Base-by-base conservation (phyloP, 1,140 invertebrate species). In the Sminthurides bifidus region DNA sequence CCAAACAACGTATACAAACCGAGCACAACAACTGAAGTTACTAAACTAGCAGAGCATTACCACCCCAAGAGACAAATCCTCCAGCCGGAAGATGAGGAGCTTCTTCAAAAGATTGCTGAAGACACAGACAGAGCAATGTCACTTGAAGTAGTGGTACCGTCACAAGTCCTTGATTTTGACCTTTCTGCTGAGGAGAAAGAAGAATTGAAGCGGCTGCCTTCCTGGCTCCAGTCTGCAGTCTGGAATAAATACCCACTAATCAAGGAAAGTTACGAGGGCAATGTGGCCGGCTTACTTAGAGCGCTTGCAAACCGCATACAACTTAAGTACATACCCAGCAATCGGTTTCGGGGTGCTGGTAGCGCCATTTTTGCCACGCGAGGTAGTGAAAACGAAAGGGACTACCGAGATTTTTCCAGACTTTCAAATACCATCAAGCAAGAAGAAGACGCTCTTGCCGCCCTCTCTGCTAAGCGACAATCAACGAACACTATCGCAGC, bases 211-310 rank as follows among this genome's bases (percentile, higher is more conserved):
- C 8, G 49, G 24, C 35, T 52, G 10, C 49, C 49, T 24, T 38
- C 31, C 23, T 52, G 49, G 49, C 35, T 52, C 21, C 49, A 52
- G 35, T 17, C 49, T 4, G 40, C 40, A 35, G 35, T 52, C 15
- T 12, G 15, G 3, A 10, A 15, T 19, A 52, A 38, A 52, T 52
- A 52, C 21, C 19, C 31, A 15, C 3, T 19, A 26, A 52, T 52
- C 29, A 5, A 38, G 4, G 6, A 6, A 5, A 21, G 40, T 3
- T 52, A 23, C 24, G 29, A 38, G 31, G 35, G 29, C 10, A 14
- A 38, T 21, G 40, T 35, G 14, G 31, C 14, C 12, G 24, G 23
- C 8, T 52, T 52, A 23, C 29, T 52, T 31, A 5, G 35, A 12
- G 31, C 35, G 14, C 23, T 52, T 5, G 49, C 49, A 12, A 52